Percentiles rank a stretch among this genome's conserved stretches.
These are phyloP conservation scores for Perithous albicinctus DNA, from an alignment of 2,888 invertebrate genomes.

Conservation along the genomic window DNA sequence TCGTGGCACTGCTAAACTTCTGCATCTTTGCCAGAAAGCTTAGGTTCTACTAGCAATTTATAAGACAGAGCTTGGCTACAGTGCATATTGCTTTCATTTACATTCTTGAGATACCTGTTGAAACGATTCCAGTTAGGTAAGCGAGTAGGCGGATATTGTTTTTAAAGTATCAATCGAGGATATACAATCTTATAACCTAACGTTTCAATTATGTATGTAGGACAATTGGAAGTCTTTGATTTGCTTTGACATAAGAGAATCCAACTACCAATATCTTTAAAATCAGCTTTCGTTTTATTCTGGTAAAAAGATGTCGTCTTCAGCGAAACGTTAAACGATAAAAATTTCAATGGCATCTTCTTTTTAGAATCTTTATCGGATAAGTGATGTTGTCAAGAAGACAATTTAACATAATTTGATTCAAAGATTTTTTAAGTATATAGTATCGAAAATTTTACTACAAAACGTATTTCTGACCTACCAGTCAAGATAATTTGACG, in stretches of 20 bases:
- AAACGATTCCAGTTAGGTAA: constrained; percentile 12
- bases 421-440: no score
- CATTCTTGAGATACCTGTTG: constrained; percentile 15
- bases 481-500: no score
- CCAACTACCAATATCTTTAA: background rate
- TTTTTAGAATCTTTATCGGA: background rate
- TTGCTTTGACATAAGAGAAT: background rate
- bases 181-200: background rate
- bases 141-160: background rate
- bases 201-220: background rate
- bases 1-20: background rate
- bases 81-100: constrained; percentile 10
- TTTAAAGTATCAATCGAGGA: constrained; percentile 12
- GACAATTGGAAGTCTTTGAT: background rate
- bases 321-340: background rate
- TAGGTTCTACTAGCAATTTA: background rate
- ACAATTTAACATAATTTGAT: no score
- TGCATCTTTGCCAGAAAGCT: constrained; percentile 11
- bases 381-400: no score
- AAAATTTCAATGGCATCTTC: background rate
- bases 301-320: background rate
- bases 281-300: background rate
- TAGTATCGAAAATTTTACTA: no score
- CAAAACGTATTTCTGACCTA: no score
- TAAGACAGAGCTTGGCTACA: background rate